phyloP scores from a whole-genome alignment of 2,113 vertebrate species.

The Chloropsis hardwickii region DNA sequence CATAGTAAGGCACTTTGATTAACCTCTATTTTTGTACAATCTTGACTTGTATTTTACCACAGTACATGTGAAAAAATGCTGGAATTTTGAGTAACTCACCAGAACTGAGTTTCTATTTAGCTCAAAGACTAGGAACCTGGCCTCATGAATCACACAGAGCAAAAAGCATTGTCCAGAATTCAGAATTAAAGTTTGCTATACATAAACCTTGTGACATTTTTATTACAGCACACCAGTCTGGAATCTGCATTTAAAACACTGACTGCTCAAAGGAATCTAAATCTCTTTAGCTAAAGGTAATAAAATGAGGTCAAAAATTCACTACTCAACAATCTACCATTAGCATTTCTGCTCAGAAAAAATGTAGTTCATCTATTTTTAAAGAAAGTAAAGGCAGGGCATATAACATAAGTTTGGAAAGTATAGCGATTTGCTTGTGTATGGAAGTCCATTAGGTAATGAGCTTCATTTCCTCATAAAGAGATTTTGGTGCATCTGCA shows the following conservation, averaged over 20 bases:
- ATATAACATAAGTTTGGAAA: not conserved
- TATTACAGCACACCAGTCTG: not conserved
- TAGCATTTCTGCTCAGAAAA: not conserved
- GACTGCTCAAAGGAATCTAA: constrained; percentile 36
- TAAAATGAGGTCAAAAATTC: constrained; percentile 46
- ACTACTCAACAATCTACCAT: not conserved
- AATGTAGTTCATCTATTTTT: not conserved
- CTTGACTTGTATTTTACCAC: not conserved
- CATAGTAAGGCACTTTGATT: not conserved
- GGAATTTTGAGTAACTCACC: not conserved
- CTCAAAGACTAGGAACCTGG: not conserved
- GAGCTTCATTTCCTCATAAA: not conserved
- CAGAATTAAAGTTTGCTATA: constrained; percentile 27
- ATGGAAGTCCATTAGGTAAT: not conserved
- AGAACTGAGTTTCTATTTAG: not conserved
- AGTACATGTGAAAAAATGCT: not conserved
- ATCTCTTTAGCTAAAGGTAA: constrained; percentile 42
- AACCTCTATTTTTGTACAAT: not conserved
- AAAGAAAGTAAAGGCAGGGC: not conserved
- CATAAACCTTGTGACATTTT: constrained; percentile 33
- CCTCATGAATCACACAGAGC: not conserved
- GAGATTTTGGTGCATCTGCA: not conserved
- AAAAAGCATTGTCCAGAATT: constrained; percentile 27
- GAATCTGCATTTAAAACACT: constrained; percentile 26
- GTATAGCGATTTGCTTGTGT: not conserved